Conservation (phyloP, 2,797 vertebrate genomes). For the Clarias laeviceps region DNA sequence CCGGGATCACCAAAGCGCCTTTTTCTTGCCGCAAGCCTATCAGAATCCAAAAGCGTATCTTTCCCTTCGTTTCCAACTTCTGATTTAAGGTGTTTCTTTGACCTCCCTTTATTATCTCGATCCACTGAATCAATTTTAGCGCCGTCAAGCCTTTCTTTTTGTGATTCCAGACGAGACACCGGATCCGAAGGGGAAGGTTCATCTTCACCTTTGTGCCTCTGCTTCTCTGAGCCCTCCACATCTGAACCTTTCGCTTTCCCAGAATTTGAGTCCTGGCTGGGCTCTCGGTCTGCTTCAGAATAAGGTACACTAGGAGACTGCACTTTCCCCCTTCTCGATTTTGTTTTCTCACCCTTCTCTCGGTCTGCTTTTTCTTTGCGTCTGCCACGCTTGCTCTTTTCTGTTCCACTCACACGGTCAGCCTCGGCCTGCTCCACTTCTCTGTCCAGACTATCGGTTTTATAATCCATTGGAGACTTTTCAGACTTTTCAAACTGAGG, state of each 20-base stretch:
- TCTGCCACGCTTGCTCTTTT: conserved; percentile 87
- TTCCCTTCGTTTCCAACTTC: conserved; percentile 81
- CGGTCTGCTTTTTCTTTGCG: conserved; percentile 90
- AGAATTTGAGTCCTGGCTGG: conserved; percentile 78
- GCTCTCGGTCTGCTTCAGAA: conserved; percentile 84
- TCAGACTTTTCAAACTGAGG: conserved; percentile 89
- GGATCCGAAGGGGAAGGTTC: conserved; percentile 79
- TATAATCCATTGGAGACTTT: conserved; percentile 85
- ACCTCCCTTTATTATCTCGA: conserved; percentile 83
- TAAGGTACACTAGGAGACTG: conserved; percentile 86
- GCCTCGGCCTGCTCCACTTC: conserved; percentile 76
- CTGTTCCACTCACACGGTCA: conserved; percentile 75
- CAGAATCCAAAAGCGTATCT: conserved; percentile 81
- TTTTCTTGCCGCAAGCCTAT: conserved; percentile 92
- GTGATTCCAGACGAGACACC: conserved; percentile 76
- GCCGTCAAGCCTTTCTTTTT: conserved; percentile 83
- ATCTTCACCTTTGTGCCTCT: conserved; percentile 81
- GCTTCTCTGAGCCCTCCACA: conserved; percentile 79
- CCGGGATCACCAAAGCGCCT: conserved; percentile 90
- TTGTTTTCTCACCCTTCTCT: conserved; percentile 86
- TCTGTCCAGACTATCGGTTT: conserved; percentile 86
- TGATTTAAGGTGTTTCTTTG: conserved; percentile 86
- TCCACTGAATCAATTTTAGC: conserved; percentile 85
- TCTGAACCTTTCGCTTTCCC: conserved; percentile 84
- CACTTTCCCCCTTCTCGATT: conserved; percentile 86